Conservation (phyloP, 2,797 vertebrate species). For the Fistularia tabacaria region DNA sequence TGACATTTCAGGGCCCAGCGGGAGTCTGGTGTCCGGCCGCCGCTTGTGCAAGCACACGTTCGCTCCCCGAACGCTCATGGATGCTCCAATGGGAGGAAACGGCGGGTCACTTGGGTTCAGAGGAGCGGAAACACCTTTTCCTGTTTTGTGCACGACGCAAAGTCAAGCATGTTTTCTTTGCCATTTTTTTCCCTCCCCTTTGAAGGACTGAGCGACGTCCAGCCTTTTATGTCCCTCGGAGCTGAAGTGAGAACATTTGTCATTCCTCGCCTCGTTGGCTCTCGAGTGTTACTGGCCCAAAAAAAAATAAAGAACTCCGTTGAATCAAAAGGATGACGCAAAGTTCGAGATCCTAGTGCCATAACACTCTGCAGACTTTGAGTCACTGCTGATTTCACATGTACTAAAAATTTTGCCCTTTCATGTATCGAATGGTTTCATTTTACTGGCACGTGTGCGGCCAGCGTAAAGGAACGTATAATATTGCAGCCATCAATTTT, state of each 20-base stretch:
- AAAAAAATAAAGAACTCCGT: constrained; percentile 51
- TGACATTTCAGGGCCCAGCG: constrained; percentile 14
- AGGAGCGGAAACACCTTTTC: constrained; percentile 64
- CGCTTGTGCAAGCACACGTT: constrained; percentile 3
- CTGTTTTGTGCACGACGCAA: constrained; percentile 47
- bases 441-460: constrained; percentile 21
- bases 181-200: constrained; percentile 59
- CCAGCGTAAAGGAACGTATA: not conserved
- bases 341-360: constrained; percentile 30
- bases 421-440: constrained; percentile 20
- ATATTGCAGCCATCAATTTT: not conserved
- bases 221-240: constrained; percentile 55
- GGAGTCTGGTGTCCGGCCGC: constrained; percentile 12
- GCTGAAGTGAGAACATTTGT: constrained; percentile 68
- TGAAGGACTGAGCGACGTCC: constrained; percentile 47
- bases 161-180: constrained; percentile 63
- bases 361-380: constrained; percentile 30
- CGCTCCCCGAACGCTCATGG: constrained; percentile 35
- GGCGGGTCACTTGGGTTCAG: constrained; percentile 49
- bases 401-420: constrained; percentile 29
- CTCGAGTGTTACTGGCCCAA: constrained; percentile 43
- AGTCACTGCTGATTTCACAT: constrained; percentile 25
- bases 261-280: constrained; percentile 67
- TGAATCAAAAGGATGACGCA: constrained; percentile 50
- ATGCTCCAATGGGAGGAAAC: constrained; percentile 55